phyloP scores from a whole-genome alignment of 2,888 invertebrate genomes.

The Acronicta aceris region DNA sequence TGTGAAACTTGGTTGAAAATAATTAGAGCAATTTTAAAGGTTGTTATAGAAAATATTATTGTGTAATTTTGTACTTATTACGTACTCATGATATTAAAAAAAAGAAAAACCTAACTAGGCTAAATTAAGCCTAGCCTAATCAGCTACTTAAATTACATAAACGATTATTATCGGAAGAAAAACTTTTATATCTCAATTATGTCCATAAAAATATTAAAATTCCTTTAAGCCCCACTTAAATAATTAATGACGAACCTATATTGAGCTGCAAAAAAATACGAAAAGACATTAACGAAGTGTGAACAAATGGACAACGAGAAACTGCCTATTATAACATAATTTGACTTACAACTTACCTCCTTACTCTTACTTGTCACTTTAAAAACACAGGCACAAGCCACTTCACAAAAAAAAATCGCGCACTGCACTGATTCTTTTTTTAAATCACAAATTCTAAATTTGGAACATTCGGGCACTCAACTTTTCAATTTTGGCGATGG shows the following conservation, averaged over 20 bases:
- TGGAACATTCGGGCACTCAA: slow-evolving; percentile 47
- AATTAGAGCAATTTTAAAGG: slow-evolving; percentile 3
- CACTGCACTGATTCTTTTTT: slow-evolving; percentile 57
- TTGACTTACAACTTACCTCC: slow-evolving; percentile 55
- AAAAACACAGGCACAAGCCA: slow-evolving; percentile 59
- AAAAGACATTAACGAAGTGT: slow-evolving; percentile 39
- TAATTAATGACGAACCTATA: slow-evolving; percentile 28
- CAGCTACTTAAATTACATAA: slow-evolving; percentile 3
- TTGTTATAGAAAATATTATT: background rate
- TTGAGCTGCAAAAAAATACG: slow-evolving; percentile 26
- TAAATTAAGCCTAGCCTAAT: background rate
- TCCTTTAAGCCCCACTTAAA: slow-evolving; percentile 14
- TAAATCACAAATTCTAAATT: slow-evolving; percentile 34
- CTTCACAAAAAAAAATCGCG: slow-evolving; percentile 58
- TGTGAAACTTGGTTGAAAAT: slow-evolving; percentile 6
- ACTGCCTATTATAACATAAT: slow-evolving; percentile 23
- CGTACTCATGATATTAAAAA: background rate
- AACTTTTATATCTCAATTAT: slow-evolving; percentile 32
- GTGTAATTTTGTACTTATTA: background rate
- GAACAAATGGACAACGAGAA: slow-evolving; percentile 35
- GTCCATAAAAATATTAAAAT: slow-evolving; percentile 22
- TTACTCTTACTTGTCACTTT: slow-evolving; percentile 29
- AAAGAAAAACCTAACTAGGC: no score
- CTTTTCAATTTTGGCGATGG: slow-evolving; percentile 40
- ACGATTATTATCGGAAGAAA: slow-evolving; percentile 8